Evolutionary conservation across 1,140 invertebrate genomes (phyloP).

Genomic region (Nautilus pompilius): DNA sequence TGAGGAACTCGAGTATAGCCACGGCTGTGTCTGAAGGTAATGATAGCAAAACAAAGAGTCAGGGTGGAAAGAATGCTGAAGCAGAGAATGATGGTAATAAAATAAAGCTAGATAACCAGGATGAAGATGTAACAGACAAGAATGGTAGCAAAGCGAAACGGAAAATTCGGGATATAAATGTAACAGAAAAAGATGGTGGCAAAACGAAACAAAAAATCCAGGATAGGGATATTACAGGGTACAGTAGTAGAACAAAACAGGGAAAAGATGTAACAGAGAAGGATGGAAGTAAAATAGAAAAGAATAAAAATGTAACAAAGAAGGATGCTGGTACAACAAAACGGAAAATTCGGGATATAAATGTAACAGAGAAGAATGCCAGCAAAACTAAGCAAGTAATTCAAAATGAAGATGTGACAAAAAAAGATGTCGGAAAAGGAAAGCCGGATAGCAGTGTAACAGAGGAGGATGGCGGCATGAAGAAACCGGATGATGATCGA

Average conservation of each 20-base stretch:
- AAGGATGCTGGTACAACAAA: not conserved
- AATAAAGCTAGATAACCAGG: not conserved
- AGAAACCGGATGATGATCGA: no score
- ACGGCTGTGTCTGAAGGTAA: no score
- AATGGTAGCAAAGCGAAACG: not conserved
- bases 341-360: not conserved
- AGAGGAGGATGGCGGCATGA: no score
- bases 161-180: not conserved
- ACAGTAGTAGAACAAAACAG: not conserved
- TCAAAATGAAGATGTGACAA: not conserved
- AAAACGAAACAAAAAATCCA: not conserved
- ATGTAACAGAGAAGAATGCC: no score
- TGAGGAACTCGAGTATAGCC: no score
- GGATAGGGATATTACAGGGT: not conserved
- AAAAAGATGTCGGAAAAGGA: no score
- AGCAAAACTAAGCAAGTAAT: not conserved
- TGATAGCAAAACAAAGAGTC: no score
- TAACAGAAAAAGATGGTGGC: not conserved
- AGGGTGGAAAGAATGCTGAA: no score
- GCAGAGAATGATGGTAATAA: not conserved
- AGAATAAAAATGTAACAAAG: not conserved
- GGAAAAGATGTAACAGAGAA: not conserved
- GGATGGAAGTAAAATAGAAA: not conserved
- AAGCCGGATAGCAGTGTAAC: no score
- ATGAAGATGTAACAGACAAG: not conserved